Base-by-base conservation (phyloP, 2,113 vertebrate species). In the Mohoua ochrocephala region DNA sequence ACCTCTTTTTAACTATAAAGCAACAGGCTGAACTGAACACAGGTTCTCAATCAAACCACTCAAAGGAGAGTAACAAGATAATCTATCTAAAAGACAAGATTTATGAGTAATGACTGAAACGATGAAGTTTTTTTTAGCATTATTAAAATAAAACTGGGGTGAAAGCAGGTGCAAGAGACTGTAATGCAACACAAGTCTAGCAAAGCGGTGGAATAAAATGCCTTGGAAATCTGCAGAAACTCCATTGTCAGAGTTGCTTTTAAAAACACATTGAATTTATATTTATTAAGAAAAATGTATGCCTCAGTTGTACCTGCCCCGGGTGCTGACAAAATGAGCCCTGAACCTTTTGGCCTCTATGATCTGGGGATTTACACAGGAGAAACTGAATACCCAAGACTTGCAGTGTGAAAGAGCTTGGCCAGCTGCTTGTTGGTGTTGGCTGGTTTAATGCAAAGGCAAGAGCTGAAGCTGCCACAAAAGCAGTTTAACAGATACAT, bases 391-490 rank as follows among this genome's bases (percentile, higher is more conserved):
- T 19, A 73, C 12, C 9, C n/a, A 74, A 77, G 41, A 69, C 27
- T 35, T 0, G 0, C 1, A 26, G 24, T 35, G 30, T 10, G 19
- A 41, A 74, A 84, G n/a, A 49, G n/a, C 18, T 42, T 2, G 2
- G 15, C 28, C 21, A 39, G 59, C 19, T 65, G 35, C 86, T 21
- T 67, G 31, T 9, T 33, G 6, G 6, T 50, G 12, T 33, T 59
- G 35, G 44, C 65, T 37, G 21, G 19, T 49, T 84, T 68, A 76
- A 59, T 30, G 13, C 23, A 87, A 67, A 67, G 47, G 33, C 49
- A 84, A 52, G 45, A 87, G 56, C 7, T 39, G 64, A 77, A 81
- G 68, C 41, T 92, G 59, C 64, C 54, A 74, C n/a, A 49, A 77
- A 77, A 74, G 19, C 50, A 57, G 45, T 53, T 74, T 44, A 82